A percentile compares a stretch with the other conserved stretches of the same genome.
Conservation (phyloP, 2,888 invertebrate species). For the Ichneumon xanthorius region DNA sequence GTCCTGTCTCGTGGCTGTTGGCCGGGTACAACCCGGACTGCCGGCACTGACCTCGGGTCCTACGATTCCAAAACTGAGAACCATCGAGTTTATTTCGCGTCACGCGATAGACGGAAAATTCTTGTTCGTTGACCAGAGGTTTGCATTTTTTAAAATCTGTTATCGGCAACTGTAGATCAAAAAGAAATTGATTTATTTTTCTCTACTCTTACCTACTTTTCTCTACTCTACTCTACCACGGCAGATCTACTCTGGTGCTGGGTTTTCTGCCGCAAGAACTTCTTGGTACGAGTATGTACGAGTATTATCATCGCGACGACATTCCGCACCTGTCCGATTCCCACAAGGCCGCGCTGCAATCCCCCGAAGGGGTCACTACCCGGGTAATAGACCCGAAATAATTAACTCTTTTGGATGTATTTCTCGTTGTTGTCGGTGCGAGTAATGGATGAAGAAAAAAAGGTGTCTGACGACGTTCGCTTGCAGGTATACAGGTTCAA, state of each 20-base stretch:
- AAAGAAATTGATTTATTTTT: not conserved
- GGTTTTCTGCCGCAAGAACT: conserved; percentile 97
- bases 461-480: conserved; percentile 5
- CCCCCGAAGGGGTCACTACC: conserved; percentile 88
- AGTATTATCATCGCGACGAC: conserved; percentile 94
- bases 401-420: not conserved
- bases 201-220: not conserved
- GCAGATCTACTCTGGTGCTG: conserved; percentile 93
- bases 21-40: conserved; percentile 88
- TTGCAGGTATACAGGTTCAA: conserved; percentile 90
- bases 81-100: conserved; percentile 92
- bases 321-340: conserved; percentile 92
- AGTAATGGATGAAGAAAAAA: not conserved
- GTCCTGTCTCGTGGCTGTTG: conserved; percentile 96
- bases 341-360: conserved; percentile 92
- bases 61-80: conserved; percentile 86
- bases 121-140: conserved; percentile 96
- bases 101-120: conserved; percentile 97
- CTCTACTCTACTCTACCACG: not conserved
- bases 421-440: not conserved
- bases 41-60: conserved; percentile 74
- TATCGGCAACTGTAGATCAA: not conserved
- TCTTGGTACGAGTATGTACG: conserved; percentile 96
- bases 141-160: conserved; percentile 60
- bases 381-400: conserved; percentile 79